Conservation (phyloP, 2,113 vertebrate species). For the Gymnocephalus cernua region DNA sequence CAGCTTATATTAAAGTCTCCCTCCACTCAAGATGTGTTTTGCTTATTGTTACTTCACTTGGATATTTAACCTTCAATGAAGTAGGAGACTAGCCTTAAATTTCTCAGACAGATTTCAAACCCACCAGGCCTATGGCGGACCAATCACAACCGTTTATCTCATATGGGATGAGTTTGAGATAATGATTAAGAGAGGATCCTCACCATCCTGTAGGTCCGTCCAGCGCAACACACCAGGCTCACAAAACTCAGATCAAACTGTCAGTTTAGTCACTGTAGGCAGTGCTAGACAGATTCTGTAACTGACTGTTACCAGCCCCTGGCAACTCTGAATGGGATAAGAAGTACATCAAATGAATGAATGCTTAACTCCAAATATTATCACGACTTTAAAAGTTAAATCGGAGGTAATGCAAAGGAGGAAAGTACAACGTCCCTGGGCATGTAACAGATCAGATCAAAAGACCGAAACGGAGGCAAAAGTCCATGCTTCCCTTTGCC, state of each 20-base stretch:
- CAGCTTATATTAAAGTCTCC: neutral
- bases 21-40: neutral
- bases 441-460: neutral
- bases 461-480: slow-evolving; percentile 28
- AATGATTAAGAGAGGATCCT: no score
- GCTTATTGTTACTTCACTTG: neutral
- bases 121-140: no score
- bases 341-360: neutral
- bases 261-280: no score
- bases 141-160: no score
- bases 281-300: no score
- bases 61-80: neutral
- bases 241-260: no score
- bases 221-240: no score
- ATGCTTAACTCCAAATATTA: neutral
- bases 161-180: no score
- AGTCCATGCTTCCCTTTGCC: slow-evolving; percentile 38
- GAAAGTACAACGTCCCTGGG: neutral
- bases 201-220: no score
- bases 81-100: neutral
- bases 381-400: neutral
- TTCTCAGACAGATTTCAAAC: no score
- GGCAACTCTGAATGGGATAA: no score
- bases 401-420: neutral
- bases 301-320: no score